Conservation (phyloP, 1,140 invertebrate species). For the Papilio dardanus region DNA sequence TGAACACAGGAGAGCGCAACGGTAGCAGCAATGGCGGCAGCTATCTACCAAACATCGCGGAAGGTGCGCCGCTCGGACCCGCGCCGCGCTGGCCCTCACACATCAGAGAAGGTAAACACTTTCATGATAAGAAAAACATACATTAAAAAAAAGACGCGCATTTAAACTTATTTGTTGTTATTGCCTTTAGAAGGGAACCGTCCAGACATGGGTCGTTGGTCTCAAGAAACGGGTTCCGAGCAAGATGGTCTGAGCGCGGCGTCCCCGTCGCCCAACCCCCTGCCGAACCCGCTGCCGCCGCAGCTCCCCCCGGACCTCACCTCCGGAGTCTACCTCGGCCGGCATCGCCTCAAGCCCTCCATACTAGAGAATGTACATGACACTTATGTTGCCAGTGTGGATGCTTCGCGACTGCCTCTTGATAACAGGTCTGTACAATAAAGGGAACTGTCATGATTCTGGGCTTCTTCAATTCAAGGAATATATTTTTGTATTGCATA, state of each 20-base stretch:
- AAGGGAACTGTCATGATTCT: too few species aligned
- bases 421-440: slow-evolving; percentile 74
- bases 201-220: slow-evolving; percentile 87
- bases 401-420: slow-evolving; percentile 74
- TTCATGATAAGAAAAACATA: too few species aligned
- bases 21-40: slow-evolving; percentile 71
- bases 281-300: slow-evolving; percentile 89
- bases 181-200: slow-evolving; percentile 53
- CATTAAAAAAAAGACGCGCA: neutral
- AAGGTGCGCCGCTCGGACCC: slow-evolving; percentile 83
- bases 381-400: slow-evolving; percentile 77
- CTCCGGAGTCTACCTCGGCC: slow-evolving; percentile 83
- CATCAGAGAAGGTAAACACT: slow-evolving; percentile 66
- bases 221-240: slow-evolving; percentile 89
- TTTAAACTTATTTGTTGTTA: slow-evolving; percentile 2
- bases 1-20: slow-evolving; percentile 55
- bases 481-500: neutral
- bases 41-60: slow-evolving; percentile 90
- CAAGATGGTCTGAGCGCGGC: slow-evolving; percentile 84
- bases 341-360: slow-evolving; percentile 83
- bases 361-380: slow-evolving; percentile 83
- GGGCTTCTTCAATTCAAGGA: neutral
- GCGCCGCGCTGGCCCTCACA: slow-evolving; percentile 70
- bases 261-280: slow-evolving; percentile 87
- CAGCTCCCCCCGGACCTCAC: slow-evolving; percentile 89